A percentile compares a stretch with the other conserved stretches of the same genome.
Evolutionary conservation across 2,888 invertebrate species (phyloP).

Genomic region (Volucella inflata): DNA sequence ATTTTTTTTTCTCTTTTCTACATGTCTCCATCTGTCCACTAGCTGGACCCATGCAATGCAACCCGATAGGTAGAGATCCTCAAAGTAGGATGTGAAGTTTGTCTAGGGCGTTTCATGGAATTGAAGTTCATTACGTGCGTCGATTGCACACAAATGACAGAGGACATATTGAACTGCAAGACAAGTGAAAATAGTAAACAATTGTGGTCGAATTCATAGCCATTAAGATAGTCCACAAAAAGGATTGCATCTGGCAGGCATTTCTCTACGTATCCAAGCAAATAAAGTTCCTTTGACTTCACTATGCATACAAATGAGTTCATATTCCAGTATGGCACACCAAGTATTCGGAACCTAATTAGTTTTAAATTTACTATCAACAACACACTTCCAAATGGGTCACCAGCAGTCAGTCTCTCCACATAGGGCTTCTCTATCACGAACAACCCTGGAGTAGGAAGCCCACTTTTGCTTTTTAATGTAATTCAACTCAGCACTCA

Average conservation of each 20-base stretch:
- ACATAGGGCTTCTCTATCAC: constrained; percentile 6
- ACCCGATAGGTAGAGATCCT: constrained; percentile 28
- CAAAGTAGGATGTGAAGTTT: constrained; percentile 58
- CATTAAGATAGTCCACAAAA: neutral
- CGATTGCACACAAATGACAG: constrained; percentile 53
- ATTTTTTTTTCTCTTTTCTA: neutral
- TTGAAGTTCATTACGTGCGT: constrained; percentile 72
- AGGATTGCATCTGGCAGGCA: constrained; percentile 7
- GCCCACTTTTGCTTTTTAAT: constrained; percentile 27
- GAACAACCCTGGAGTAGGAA: neutral
- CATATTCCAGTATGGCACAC: constrained; percentile 18
- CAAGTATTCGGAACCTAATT: constrained; percentile 56
- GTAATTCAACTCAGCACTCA: constrained; percentile 15
- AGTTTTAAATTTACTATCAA: constrained; percentile 50
- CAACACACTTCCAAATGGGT: neutral
- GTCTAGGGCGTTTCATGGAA: constrained; percentile 41
- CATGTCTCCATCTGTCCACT: neutral
- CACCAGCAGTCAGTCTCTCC: neutral
- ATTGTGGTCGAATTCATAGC: constrained; percentile 40
- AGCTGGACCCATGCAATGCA: constrained; percentile 27
- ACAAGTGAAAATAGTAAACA: constrained; percentile 27
- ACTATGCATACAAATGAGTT: constrained; percentile 28
- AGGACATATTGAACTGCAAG: constrained; percentile 54
- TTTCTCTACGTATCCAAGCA: constrained; percentile 16
- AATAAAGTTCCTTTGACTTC: constrained; percentile 5